These are phyloP conservation scores for Seira musarum DNA, from an alignment of 2,888 invertebrate species.

Conservation along the genomic window DNA sequence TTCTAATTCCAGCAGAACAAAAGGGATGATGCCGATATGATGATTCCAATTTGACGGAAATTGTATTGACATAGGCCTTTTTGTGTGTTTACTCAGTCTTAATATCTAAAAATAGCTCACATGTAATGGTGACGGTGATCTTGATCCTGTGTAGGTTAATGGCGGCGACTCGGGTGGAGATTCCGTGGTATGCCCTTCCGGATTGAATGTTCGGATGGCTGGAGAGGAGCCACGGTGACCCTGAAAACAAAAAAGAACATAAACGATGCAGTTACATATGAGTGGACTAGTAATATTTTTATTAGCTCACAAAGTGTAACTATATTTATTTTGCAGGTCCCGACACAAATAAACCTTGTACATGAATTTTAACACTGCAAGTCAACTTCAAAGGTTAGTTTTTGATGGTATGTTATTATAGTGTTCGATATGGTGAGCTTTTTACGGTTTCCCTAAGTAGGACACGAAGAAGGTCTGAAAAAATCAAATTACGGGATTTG, in stretches of 20 bases:
- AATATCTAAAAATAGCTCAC: slow-evolving; percentile 59
- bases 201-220: slow-evolving; percentile 87
- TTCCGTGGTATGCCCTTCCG: slow-evolving; percentile 81
- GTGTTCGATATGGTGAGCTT: not conserved
- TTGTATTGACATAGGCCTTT: too few relatives aligned
- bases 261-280: not conserved
- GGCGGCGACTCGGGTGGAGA: slow-evolving; percentile 70
- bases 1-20: too few relatives aligned
- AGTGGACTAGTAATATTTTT: not conserved
- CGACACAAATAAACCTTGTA: too few relatives aligned
- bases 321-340: not conserved
- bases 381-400: too few relatives aligned
- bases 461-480: too few relatives aligned
- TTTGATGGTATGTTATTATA: too few relatives aligned
- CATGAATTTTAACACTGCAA: too few relatives aligned
- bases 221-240: slow-evolving; percentile 85
- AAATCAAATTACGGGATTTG: not conserved
- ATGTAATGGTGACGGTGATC: slow-evolving; percentile 84
- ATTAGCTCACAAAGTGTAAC: not conserved
- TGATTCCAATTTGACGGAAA: too few relatives aligned
- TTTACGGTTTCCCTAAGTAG: too few relatives aligned
- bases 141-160: slow-evolving; percentile 67
- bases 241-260: slow-evolving; percentile 57
- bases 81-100: too few relatives aligned
- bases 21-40: too few relatives aligned